Base-by-base conservation (phyloP, 2,797 vertebrate genomes). In the Thunnus albacares region DNA sequence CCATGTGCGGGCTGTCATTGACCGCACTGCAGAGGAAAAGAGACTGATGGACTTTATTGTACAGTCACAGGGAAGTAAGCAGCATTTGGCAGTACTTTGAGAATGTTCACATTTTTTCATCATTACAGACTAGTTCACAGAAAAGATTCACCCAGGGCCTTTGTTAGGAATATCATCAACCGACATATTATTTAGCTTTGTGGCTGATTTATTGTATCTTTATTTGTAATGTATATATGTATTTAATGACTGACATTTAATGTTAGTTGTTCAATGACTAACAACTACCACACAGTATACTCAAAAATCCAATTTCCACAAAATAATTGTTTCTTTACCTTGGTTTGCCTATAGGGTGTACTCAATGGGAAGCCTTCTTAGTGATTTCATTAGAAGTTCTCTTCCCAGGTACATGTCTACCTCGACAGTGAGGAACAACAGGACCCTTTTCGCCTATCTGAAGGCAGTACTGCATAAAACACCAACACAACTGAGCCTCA, bases 51-150 rank as follows among this genome's bases (percentile, higher is more conserved):
- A 57, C 55, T 28, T 57, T 18, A 52, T 18, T 52, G 51, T 13
- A 13, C 56, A 58, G 24, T 58, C 56, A 58, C 56, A 58, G 56
- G 56, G 6, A 22, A 24, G 2, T 58, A 1, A 58, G 56, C 24
- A 30, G 20, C 56, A 58, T 58, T 58, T 58, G 56, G 24, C 30
- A 3, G 56, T 58, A 22, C 56, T 58, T 58, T 58, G 22, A 58
- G 24, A 58, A 58, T 58, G 56, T 58, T 58, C 56, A 58, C 15
- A 6, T 58, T 58, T 58, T 58, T n/a, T 57, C 38, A 49, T 57
- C 38, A 49, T 38, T 45, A 64, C 18, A 20, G 38, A 64, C 38
- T 64, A 45, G 13, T n/a, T 43, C 61, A 64, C 30, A 33, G 4
- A 43, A 47, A 13, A 45, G 33, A 24, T 38, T 38, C 59, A 61